Percentiles rank a stretch among this genome's conserved stretches.
These are phyloP conservation scores for Acyrthosiphon pisum DNA, from an alignment of 1,140 invertebrate species.

Conservation along the genomic window DNA sequence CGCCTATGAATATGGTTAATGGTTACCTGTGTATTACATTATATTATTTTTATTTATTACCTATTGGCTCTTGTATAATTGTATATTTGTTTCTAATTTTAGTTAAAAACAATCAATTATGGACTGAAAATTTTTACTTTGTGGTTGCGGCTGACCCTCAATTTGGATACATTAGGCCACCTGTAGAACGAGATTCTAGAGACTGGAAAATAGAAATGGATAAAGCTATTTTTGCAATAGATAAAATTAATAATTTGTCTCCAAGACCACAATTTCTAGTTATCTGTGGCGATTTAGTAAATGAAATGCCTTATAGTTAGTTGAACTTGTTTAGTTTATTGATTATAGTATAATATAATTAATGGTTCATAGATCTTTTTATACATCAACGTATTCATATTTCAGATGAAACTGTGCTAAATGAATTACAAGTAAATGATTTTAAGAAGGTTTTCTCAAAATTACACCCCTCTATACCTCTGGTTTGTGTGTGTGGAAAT, in stretches of 20 bases:
- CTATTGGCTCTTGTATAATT: not conserved
- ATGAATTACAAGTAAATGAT: conserved; percentile 64
- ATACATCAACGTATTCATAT: not conserved
- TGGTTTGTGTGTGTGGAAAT: conserved; percentile 70
- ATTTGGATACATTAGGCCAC: conserved; percentile 66
- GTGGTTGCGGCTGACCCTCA: conserved; percentile 68
- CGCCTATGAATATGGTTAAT: too few relatives aligned
- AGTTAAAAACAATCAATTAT: conserved; percentile 60
- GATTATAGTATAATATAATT: not conserved
- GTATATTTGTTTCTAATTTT: not conserved
- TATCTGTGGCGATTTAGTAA: conserved; percentile 68
- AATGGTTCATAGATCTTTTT: not conserved
- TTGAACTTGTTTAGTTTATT: not conserved
- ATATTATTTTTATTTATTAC: too few relatives aligned
- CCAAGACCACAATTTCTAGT: conserved; percentile 68
- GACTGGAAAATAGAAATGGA: conserved; percentile 67
- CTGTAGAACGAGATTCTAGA: conserved; percentile 62
- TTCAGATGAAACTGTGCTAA: conserved; percentile 59
- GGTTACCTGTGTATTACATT: too few relatives aligned
- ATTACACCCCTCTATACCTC: conserved; percentile 65
- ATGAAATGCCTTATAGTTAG: conserved; percentile 65
- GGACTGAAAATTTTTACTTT: conserved; percentile 64
- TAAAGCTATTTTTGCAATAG: conserved; percentile 63
- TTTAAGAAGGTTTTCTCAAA: conserved; percentile 65
- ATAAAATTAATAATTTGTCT: conserved; percentile 65